Evolutionary conservation across 2,113 vertebrate species (phyloP).

Genomic region (Nymphicus hollandicus): DNA sequence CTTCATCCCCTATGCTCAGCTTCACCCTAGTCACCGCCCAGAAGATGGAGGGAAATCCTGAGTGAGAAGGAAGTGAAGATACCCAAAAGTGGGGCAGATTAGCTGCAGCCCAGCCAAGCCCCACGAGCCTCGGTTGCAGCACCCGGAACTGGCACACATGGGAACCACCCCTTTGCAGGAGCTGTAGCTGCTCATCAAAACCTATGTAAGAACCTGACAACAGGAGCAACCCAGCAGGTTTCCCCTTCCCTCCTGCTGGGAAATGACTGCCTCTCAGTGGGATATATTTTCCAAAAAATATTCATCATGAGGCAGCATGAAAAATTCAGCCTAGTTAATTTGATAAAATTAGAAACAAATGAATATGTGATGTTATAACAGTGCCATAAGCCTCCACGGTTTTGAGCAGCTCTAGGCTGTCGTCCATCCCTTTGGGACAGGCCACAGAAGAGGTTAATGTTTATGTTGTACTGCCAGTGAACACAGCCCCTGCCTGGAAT

Average conservation of each 20-base stretch:
- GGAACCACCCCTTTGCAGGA: not conserved
- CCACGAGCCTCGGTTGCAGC: accelerated
- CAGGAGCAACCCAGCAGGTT: not conserved
- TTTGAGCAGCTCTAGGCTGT: not conserved
- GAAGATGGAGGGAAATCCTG: not conserved
- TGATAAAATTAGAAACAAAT: conserved; percentile 35
- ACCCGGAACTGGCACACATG: accelerated
- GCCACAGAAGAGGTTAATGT: not conserved
- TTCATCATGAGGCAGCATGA: not conserved
- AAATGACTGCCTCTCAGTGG: not conserved
- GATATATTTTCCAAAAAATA: not conserved
- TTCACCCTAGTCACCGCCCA: not conserved
- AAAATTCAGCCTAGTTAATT: conserved; percentile 17
- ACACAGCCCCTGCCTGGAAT: not conserved
- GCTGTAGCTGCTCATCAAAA: not conserved
- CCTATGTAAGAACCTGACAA: not conserved
- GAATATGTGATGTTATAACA: not conserved
- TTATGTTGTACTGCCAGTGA: accelerated
- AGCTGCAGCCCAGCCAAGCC: not conserved
- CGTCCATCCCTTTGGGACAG: not conserved
- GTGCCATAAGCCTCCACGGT: accelerated
- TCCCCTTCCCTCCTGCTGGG: not conserved
- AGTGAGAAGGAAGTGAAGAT: not conserved
- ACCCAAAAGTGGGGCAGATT: not conserved
- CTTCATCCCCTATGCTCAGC: not conserved